Percentiles rank a stretch among this genome's conserved stretches.
phyloP scores from a whole-genome alignment of 2,113 vertebrate genomes.

The Emydura subglobosa region DNA sequence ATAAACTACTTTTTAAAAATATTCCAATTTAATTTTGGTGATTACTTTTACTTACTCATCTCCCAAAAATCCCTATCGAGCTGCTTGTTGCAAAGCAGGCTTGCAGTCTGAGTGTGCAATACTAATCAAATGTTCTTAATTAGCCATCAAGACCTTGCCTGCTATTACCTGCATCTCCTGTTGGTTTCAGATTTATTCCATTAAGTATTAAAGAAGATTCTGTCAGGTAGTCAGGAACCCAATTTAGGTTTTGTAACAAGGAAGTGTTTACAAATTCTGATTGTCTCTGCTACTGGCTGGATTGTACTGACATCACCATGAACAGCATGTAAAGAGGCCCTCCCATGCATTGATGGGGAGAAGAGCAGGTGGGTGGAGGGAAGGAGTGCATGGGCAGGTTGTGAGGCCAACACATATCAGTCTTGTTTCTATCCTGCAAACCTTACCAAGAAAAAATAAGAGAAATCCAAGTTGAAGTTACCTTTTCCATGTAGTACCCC shows the following conservation, averaged over 20 bases:
- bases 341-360: neutral
- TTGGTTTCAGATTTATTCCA: neutral
- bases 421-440: neutral
- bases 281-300: neutral
- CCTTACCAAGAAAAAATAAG: neutral
- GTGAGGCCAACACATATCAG: neutral
- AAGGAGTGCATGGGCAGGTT: neutral
- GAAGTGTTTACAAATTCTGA: neutral
- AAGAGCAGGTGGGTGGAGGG: neutral
- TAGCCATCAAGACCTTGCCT: constrained; percentile 46
- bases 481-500: neutral
- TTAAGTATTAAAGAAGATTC: neutral
- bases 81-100: neutral
- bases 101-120: neutral
- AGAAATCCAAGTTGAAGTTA: neutral
- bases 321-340: neutral
- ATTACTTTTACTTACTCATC: neutral
- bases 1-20: neutral
- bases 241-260: neutral
- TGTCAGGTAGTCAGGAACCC: neutral
- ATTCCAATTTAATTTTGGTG: neutral
- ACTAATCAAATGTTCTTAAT: constrained; percentile 44
- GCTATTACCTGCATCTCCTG: neutral
- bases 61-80: neutral
- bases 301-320: neutral